A percentile compares a stretch with the other conserved stretches of the same genome.
Conservation (phyloP, 2,113 vertebrate genomes). For the Falco punctatus region DNA sequence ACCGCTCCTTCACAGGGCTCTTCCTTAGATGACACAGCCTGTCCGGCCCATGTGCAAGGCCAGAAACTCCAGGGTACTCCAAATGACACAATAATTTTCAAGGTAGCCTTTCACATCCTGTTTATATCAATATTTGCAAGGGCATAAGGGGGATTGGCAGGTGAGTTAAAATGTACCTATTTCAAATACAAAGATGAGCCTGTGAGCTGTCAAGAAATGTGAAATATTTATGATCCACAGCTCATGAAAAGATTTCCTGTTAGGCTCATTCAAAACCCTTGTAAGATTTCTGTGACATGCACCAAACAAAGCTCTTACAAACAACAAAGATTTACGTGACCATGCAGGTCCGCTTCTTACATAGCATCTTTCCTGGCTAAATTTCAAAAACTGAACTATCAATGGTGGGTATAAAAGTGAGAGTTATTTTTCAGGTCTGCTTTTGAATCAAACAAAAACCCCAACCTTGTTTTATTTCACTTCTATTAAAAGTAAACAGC, state of each 20-base stretch:
- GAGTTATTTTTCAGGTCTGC: not conserved
- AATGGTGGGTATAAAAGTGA: not conserved
- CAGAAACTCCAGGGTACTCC: not conserved
- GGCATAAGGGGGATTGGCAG: not conserved
- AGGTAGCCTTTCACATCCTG: not conserved
- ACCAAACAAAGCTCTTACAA: not conserved
- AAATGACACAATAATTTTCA: not conserved
- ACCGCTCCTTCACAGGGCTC: not conserved
- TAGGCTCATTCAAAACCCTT: not conserved
- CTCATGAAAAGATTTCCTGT: not conserved
- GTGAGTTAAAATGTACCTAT: fast-evolving
- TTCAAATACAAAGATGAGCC: not conserved
- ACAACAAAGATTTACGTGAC: not conserved
- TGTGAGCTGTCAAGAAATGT: not conserved
- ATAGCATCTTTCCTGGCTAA: not conserved
- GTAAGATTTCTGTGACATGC: not conserved
- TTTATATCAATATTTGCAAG: not conserved
- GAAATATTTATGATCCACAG: not conserved
- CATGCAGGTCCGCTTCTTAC: not conserved
- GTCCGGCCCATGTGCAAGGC: not conserved
- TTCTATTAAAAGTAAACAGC: not conserved
- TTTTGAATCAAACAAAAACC: not conserved
- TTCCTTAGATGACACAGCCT: not conserved
- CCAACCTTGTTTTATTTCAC: not conserved
- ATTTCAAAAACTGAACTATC: not conserved